Evolutionary conservation across 2,888 invertebrate species (phyloP), one percentile per base, ranked within the genome.

Genomic region (Aphrophora alni): DNA sequence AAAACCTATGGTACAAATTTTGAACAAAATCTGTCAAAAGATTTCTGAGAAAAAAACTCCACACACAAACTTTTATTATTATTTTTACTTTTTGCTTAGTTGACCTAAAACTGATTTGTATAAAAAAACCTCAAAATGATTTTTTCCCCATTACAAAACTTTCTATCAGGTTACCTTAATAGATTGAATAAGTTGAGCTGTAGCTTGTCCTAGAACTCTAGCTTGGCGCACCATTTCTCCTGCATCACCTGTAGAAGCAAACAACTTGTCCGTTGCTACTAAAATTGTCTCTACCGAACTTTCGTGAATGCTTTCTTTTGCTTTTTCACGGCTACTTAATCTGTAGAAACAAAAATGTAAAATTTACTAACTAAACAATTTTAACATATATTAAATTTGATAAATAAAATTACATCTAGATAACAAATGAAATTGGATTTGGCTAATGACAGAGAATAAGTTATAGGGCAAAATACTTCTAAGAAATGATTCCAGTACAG

Each of bases 211-310:
- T 81, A 98, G 90, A 38, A 95, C 92, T 76, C 97, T 90, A 0
- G 98, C 98, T 87, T 98, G 98, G 0, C 94, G 92, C 71, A 99
- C 95, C 98, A 98, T 98, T 89, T 98, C 98, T 8, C 94, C 93
- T 0, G 97, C 93, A 88, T 98, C 96, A 0, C 95, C 95, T n/a
- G 92, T 91, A 17, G 95, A 95, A 3, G 95, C 94, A 80, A 95
- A 94, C 75, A 99, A 90, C 74, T 95, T 93, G 88, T 98, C 98
- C 4, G 97, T 96, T 10, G 97, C 96, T 1, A 94, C 91, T 87
- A 98, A 91, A 84, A 99, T 98, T 59, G 93, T 94, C 88, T 98
- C 98, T 14, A 98, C 97, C 1, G 94, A 93, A 33, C 94, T 94
- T 87, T 96, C 96, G 84, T 96, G 93, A 8, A 93, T 90, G 0